Conservation (phyloP, 2,797 vertebrate species). For the Falco rusticolus region DNA sequence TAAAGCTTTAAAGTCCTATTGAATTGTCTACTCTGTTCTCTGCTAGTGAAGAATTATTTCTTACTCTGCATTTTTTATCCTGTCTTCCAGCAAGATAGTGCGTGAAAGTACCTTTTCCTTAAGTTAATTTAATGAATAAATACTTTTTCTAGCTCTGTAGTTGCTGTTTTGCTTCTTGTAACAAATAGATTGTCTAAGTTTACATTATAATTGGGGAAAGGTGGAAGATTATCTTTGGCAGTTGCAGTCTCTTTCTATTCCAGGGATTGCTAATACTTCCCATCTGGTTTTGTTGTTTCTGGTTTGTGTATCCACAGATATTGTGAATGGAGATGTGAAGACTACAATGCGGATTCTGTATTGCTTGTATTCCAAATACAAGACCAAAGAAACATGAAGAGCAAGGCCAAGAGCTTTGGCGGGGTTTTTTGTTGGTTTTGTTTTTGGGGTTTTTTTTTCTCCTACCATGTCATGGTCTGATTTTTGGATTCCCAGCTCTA, state of each 20-base stretch:
- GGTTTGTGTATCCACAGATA: slow-evolving; percentile 79
- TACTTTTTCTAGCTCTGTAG: neutral
- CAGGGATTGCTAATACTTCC: neutral
- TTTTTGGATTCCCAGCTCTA: neutral
- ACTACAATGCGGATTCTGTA: slow-evolving; percentile 87
- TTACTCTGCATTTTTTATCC: neutral
- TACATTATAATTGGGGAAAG: neutral
- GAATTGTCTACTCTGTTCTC: neutral
- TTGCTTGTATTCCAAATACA: slow-evolving; percentile 86
- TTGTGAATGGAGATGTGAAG: slow-evolving; percentile 84
- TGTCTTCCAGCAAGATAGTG: neutral
- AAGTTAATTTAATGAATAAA: neutral
- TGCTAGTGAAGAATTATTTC: neutral
- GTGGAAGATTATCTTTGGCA: neutral
- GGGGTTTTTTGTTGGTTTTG: neutral
- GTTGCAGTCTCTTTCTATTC: neutral
- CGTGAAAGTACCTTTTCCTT: neutral
- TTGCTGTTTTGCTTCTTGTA: neutral
- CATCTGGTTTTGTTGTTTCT: neutral
- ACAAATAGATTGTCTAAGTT: neutral
- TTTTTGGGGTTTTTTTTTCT: accelerated
- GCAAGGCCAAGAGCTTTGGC: neutral
- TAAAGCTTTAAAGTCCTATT: neutral
- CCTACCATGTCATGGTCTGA: neutral
- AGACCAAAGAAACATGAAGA: slow-evolving; percentile 59